These are phyloP conservation scores for Mycteria americana DNA, from an alignment of 2,797 vertebrate species.

Conservation along the genomic window DNA sequence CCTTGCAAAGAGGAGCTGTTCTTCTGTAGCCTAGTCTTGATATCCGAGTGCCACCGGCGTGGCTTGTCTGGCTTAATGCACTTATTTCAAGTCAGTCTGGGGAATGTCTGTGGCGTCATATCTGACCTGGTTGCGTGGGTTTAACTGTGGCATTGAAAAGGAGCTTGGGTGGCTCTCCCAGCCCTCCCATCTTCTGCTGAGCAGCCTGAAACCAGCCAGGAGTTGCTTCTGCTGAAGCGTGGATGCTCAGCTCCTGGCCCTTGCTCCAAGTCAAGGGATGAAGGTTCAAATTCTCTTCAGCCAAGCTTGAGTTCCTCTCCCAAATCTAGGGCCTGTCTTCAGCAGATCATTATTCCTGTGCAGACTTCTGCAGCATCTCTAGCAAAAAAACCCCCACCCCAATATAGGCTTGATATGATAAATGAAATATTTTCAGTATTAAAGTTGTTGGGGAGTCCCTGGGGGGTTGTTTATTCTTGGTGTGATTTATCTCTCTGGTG, in stretches of 20 bases:
- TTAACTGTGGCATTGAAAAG: not conserved
- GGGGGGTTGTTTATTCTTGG: rapidly evolving
- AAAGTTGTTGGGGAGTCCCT: not conserved
- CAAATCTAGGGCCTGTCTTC: rapidly evolving
- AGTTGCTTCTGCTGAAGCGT: not conserved
- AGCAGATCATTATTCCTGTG: rapidly evolving
- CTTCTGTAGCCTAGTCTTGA: not conserved
- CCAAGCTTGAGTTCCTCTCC: not conserved
- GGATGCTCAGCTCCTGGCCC: rapidly evolving
- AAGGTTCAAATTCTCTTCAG: not conserved
- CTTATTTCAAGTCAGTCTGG: not conserved
- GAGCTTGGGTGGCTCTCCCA: not conserved
- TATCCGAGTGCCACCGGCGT: rapidly evolving
- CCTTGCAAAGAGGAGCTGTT: not conserved
- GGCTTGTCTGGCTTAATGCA: not conserved
- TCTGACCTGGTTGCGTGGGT: too few species aligned
- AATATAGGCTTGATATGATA: rapidly evolving
- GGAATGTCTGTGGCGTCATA: not conserved
- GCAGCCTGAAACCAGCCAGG: not conserved
- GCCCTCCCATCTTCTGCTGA: not conserved
- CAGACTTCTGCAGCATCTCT: not conserved
- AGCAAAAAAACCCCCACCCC: too few species aligned
- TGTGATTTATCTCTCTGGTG: not conserved
- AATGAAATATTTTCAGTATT: rapidly evolving
- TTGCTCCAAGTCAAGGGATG: not conserved